Percentiles rank a stretch among this genome's conserved stretches.
These are phyloP conservation scores for Leucoraja erinaceus DNA, from an alignment of 2,113 vertebrate genomes.

Conservation along the genomic window DNA sequence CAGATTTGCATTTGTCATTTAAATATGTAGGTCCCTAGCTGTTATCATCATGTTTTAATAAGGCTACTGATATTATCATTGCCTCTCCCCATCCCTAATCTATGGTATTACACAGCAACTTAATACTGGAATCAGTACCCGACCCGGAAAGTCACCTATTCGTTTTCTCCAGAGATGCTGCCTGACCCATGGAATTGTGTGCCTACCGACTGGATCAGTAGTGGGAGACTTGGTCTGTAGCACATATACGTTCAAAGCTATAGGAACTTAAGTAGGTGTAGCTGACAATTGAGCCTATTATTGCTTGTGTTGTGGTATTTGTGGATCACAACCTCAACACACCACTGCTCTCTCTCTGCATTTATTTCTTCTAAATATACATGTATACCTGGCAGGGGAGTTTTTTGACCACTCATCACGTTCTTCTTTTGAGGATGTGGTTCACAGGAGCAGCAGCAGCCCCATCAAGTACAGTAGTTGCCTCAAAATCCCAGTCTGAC, in stretches of 20 bases:
- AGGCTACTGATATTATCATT: neutral
- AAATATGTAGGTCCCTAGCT: neutral
- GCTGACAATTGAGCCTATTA: neutral
- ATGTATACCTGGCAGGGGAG: slow-evolving; percentile 13
- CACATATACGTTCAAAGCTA: neutral
- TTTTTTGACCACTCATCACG: slow-evolving; percentile 24
- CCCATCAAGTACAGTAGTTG: neutral
- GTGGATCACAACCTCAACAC: neutral
- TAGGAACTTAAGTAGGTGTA: too few relatives aligned
- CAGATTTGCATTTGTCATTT: slow-evolving; percentile 18
- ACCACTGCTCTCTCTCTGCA: neutral
- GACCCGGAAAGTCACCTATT: too few relatives aligned
- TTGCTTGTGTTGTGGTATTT: neutral
- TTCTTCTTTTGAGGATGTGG: slow-evolving; percentile 30
- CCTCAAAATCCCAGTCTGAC: neutral
- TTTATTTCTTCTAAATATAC: slow-evolving; percentile 18
- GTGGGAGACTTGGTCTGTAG: neutral
- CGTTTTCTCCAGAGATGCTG: too few relatives aligned
- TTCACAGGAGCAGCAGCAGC: neutral
- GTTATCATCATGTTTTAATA: slow-evolving; percentile 16
- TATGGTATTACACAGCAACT: neutral
- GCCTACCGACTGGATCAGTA: neutral
- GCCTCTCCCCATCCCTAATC: neutral
- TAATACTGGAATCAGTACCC: neutral
- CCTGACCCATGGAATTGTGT: too few relatives aligned